Evolutionary conservation across 2,113 vertebrate genomes (phyloP).

Genomic region (Tinamus guttatus): DNA sequence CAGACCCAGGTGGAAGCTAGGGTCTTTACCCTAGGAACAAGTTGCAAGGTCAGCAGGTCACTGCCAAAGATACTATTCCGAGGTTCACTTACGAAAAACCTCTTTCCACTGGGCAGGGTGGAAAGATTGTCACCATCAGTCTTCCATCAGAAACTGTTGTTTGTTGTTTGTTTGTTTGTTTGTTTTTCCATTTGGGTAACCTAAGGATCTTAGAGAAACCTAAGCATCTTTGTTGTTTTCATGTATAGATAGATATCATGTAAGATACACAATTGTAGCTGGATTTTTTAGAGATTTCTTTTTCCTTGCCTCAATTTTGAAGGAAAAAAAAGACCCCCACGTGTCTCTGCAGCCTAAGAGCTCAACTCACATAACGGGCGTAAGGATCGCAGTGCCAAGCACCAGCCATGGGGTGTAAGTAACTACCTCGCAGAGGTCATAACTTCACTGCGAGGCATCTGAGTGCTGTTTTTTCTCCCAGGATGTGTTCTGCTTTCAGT

Average conservation of each 20-base stretch:
- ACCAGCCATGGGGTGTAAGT: accelerated
- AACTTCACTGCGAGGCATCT: neutral
- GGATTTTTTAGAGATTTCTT: neutral
- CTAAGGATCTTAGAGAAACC: too few relatives aligned
- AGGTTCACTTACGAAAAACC: neutral
- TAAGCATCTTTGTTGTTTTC: neutral
- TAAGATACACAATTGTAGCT: neutral
- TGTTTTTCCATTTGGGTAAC: neutral
- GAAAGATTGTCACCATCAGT: neutral
- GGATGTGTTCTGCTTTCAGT: neutral
- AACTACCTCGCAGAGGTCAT: neutral
- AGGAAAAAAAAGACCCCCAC: neutral
- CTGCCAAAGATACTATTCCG: neutral
- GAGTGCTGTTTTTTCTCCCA: neutral
- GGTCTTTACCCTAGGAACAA: neutral
- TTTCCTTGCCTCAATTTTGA: neutral
- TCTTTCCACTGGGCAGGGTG: neutral
- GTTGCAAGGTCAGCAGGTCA: neutral
- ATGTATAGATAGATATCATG: neutral
- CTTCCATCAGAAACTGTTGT: neutral
- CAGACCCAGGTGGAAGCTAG: neutral
- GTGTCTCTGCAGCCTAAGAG: neutral
- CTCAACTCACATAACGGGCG: neutral
- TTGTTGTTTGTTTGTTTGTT: too few relatives aligned
- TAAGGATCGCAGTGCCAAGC: neutral